Conservation (phyloP, 2,797 vertebrate genomes). For the Cynodonichthys magdalenae region DNA sequence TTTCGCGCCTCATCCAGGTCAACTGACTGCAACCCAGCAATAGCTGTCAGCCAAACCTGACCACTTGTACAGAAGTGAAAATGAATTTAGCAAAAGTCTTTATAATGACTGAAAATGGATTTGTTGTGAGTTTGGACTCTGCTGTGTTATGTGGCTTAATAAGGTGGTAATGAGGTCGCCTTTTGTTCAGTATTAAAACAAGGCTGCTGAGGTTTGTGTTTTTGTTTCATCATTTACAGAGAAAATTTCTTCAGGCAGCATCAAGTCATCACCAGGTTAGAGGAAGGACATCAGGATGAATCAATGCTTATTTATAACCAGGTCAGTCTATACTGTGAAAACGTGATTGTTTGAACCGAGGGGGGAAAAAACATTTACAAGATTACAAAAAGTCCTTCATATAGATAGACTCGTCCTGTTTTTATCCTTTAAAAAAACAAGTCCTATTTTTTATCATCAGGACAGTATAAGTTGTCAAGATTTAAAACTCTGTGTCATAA, state of each 20-base stretch:
- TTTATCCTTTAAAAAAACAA: too few species aligned
- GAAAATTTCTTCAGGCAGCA: conserved; percentile 2
- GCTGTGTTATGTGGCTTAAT: conserved; percentile 32
- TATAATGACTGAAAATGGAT: too few species aligned
- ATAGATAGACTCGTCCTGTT: too few species aligned
- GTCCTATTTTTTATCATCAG: conserved; percentile 4
- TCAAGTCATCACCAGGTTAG: neutral
- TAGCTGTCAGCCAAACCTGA: too few species aligned
- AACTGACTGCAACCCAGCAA: too few species aligned
- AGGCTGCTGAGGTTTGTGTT: conserved; percentile 30
- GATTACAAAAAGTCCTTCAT: too few species aligned
- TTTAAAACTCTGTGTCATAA: neutral
- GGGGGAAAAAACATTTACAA: neutral
- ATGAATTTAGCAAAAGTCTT: too few species aligned
- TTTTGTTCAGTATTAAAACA: conserved; percentile 27
- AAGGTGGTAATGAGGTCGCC: conserved; percentile 41
- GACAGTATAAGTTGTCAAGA: conserved; percentile 17
- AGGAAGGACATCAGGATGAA: neutral
- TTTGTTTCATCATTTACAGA: conserved; percentile 16
- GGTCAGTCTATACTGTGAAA: neutral
- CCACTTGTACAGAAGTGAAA: too few species aligned
- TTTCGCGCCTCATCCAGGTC: too few species aligned
- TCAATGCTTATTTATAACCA: neutral
- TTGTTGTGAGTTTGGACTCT: conserved; percentile 28
- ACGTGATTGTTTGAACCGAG: neutral